Conservation (phyloP, 2,888 invertebrate genomes). For the Mesorhabditis belari region DNA sequence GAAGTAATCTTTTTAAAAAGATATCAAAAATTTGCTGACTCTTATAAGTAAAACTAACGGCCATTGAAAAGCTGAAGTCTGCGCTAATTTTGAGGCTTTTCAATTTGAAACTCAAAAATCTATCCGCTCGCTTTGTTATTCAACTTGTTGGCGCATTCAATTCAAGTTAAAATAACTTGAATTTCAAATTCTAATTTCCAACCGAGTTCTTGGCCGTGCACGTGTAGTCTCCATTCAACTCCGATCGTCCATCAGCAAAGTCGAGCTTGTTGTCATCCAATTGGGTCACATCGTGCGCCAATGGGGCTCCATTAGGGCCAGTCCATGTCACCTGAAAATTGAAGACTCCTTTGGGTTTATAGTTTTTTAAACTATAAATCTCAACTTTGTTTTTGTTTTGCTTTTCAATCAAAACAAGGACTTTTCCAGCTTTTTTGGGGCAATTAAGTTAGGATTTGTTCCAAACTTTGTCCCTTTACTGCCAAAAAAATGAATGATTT, state of each 20-base stretch:
- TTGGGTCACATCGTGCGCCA: constrained; percentile 50
- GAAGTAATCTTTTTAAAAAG: too few species aligned
- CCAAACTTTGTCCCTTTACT: too few species aligned
- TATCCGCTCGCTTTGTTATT: not conserved
- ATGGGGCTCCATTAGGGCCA: constrained; percentile 43
- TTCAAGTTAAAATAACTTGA: too few species aligned
- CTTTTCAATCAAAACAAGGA: not conserved
- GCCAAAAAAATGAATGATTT: too few species aligned
- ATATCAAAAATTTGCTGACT: too few species aligned
- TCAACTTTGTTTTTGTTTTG: not conserved
- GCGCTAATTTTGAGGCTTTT: too few species aligned
- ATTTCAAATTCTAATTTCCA: not conserved
- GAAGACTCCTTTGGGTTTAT: not conserved
- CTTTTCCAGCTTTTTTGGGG: not conserved
- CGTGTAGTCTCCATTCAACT: constrained; percentile 44
- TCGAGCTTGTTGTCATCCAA: constrained; percentile 44
- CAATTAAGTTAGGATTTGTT: too few species aligned
- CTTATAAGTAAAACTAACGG: too few species aligned
- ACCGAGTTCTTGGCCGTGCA: constrained; percentile 43
- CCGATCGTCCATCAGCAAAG: constrained; percentile 35
- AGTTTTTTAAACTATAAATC: not conserved
- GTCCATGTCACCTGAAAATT: constrained; percentile 39
- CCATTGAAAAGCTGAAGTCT: too few species aligned
- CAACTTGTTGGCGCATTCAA: not conserved
- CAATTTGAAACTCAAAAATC: too few species aligned